Conservation (phyloP, 2,113 vertebrate species). For the Mohoua ochrocephala region DNA sequence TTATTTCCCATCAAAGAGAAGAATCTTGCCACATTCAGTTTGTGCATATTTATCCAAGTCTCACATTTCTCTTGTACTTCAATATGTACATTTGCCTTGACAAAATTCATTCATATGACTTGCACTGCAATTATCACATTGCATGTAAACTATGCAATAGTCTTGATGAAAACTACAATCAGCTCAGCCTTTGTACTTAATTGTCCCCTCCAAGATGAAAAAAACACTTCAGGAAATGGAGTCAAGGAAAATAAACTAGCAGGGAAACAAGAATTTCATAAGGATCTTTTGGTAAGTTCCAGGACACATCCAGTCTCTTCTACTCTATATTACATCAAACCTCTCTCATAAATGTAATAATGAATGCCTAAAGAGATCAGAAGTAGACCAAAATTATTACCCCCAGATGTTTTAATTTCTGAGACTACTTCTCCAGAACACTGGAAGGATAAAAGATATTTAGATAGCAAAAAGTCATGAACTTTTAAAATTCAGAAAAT, state of each 20-base stretch:
- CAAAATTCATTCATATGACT: background rate
- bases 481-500: background rate
- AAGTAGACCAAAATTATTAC: background rate
- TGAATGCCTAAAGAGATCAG: background rate
- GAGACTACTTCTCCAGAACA: background rate
- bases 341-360: background rate
- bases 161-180: background rate
- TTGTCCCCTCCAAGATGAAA: background rate
- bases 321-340: background rate
- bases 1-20: background rate
- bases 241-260: background rate
- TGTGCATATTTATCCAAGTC: background rate
- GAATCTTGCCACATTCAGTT: background rate
- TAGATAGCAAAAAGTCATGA: background rate
- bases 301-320: background rate
- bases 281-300: background rate
- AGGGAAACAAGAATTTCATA: background rate
- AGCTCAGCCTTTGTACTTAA: background rate
- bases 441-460: background rate
- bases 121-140: background rate
- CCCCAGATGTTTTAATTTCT: background rate
- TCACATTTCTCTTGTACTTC: background rate
- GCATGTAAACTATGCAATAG: background rate
- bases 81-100: background rate
- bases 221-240: background rate